A percentile compares a stretch with the other conserved stretches of the same genome.
phyloP scores from a whole-genome alignment of 2,797 vertebrate genomes.

The Chrysocyon brachyurus region DNA sequence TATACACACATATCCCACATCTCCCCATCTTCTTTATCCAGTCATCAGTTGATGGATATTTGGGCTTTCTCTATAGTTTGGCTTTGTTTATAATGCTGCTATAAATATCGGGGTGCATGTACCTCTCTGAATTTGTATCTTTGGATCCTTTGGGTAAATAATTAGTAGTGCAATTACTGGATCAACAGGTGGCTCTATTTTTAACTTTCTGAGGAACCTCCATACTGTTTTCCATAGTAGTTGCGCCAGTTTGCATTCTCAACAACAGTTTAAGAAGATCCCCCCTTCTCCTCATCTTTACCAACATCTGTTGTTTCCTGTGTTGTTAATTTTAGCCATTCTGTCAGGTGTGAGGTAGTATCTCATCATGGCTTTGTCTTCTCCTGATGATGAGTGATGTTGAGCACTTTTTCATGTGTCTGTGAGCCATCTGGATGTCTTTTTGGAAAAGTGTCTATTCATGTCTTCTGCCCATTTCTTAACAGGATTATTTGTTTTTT shows the following conservation, averaged over 20 bases:
- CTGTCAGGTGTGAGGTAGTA: background rate
- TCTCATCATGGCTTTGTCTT: background rate
- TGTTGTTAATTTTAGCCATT: background rate
- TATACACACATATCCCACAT: background rate
- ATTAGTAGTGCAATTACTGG: background rate
- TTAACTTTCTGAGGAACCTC: background rate
- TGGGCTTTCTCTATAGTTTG: background rate
- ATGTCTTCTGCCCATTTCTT: background rate
- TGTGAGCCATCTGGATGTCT: background rate
- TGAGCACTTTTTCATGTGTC: background rate
- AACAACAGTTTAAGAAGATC: background rate
- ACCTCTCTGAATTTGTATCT: background rate
- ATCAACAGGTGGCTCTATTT: background rate
- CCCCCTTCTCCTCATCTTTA: background rate
- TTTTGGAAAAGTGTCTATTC: background rate
- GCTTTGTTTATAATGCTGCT: background rate
- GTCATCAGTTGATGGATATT: background rate
- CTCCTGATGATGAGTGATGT: background rate
- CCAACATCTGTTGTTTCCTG: background rate
- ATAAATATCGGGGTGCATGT: background rate
- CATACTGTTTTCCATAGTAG: background rate
- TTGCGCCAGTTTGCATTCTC: background rate
- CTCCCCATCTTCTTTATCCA: background rate
- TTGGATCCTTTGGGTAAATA: background rate
- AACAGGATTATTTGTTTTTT: background rate